These are phyloP conservation scores for Agelas oroides DNA, from an alignment of 37 sponge, comb jelly and placozoan species.

Conservation along the genomic window DNA sequence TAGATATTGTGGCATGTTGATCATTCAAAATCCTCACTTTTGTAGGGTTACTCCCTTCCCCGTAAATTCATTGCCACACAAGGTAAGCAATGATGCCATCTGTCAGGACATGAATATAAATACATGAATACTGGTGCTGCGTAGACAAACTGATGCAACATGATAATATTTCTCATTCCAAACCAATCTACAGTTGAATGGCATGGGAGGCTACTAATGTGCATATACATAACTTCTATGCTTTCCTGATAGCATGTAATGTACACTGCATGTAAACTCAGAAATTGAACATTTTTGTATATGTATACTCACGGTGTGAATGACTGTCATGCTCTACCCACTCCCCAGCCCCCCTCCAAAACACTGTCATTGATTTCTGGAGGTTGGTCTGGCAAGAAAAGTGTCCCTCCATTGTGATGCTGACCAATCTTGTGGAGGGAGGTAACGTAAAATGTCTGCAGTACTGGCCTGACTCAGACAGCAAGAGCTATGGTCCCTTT, in stretches of 20 bases:
- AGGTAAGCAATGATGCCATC: conserved; percentile 75
- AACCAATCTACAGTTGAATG: not conserved
- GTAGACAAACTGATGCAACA: not conserved
- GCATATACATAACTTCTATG: not conserved
- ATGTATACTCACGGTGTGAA: not conserved
- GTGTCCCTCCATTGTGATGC: conserved; percentile 69
- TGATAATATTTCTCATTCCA: not conserved
- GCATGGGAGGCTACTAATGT: not conserved
- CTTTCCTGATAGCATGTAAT: not conserved
- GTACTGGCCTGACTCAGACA: conserved; percentile 76
- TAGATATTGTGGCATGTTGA: not conserved
- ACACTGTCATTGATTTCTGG: conserved; percentile 80
- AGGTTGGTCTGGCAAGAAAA: conserved; percentile 79
- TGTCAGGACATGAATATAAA: too few species aligned
- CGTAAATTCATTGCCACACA: conserved; percentile 80
- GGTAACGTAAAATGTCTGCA: conserved; percentile 77
- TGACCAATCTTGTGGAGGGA: conserved; percentile 76
- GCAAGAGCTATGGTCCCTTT: conserved; percentile 58
- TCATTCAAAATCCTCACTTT: not conserved
- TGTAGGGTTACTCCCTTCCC: conserved; percentile 56
- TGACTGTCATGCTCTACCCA: not conserved
- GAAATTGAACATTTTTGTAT: not conserved
- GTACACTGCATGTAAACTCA: not conserved
- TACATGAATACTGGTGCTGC: not conserved
- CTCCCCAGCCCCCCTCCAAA: conserved; percentile 58